Evolutionary conservation across 2,113 vertebrate species (phyloP), one percentile per base, ranked within the genome.

Genomic region (Rhizomys pruinosus): DNA sequence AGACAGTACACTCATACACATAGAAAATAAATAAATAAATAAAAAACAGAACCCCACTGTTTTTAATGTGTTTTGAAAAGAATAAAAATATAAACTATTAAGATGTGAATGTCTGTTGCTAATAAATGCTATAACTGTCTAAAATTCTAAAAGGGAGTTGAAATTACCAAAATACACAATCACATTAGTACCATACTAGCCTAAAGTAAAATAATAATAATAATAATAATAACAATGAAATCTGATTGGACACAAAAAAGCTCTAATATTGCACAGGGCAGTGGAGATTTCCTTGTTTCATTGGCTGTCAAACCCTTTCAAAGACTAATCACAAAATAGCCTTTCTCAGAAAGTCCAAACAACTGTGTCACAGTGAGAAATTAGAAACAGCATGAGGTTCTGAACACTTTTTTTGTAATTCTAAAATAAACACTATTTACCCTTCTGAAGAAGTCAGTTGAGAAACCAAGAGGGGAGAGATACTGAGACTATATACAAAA

Each of bases 121-220:
- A 79, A 85, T 80, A 77, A 93, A 95, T 37, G n/a, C 61, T 77
- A 59, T 8, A 69, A 74, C 80, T 74, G 90, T 27, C 42, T 68
- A 84, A 93, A 39, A 84, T 81, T 61, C 78, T 88, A 74, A 34
- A 90, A 77, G 25, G 19, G 4, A 84, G 77, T 52, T 80, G 5
- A 23, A 42, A 80, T 68, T 92, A 86, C 17, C 57, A 93, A 95
- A 93, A 77, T 23, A 91, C 17, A 87, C 47, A 81, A 84, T 74
- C 34, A 89, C 42, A 74, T 20, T 76, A 91, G 55, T 91, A 57
- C 25, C 9, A 39, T 3, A 77, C 82, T 69, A 88, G 39, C 12
- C 22, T 13, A 92, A 88, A 90, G 7, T 81, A 86, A n/a, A n/a
- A n/a, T n/a, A n/a, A n/a, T n/a, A n/a, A n/a, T n/a, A n/a, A n/a